A percentile compares a stretch with the other conserved stretches of the same genome.
Conservation (phyloP, 2,113 vertebrate species). For the Vombatus ursinus region DNA sequence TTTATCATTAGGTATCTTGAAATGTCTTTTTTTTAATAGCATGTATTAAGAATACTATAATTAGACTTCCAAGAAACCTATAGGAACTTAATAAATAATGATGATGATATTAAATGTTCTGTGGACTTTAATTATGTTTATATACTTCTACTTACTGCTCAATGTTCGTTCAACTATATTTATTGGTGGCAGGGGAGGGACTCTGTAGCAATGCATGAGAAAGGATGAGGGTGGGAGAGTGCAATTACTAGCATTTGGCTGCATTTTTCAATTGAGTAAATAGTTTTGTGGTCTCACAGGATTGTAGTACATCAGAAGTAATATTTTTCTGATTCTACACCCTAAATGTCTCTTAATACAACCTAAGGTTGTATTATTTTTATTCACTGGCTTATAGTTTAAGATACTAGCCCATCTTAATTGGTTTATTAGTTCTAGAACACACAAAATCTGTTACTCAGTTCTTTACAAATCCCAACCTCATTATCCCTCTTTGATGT, state of each 20-base stretch:
- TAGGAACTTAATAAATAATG: slow-evolving; percentile 45
- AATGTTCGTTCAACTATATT: not conserved
- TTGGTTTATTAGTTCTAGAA: not conserved
- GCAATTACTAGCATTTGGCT: not conserved
- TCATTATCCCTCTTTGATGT: not conserved
- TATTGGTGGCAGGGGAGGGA: not conserved
- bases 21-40: not conserved
- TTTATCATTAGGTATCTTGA: slow-evolving; percentile 19
- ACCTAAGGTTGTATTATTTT: not conserved
- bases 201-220: not conserved
- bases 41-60: slow-evolving; percentile 2
- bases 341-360: not conserved
- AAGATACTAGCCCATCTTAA: not conserved
- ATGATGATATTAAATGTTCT: slow-evolving; percentile 9
- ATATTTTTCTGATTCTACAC: not conserved
- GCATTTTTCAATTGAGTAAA: not conserved
- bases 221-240: not conserved
- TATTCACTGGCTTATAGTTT: not conserved
- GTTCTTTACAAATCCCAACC: not conserved
- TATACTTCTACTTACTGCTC: not conserved
- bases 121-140: not conserved
- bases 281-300: not conserved
- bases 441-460: not conserved
- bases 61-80: not conserved
- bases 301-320: not conserved